Conservation (phyloP, 2,888 invertebrate genomes). For the Meta bourneti region DNA sequence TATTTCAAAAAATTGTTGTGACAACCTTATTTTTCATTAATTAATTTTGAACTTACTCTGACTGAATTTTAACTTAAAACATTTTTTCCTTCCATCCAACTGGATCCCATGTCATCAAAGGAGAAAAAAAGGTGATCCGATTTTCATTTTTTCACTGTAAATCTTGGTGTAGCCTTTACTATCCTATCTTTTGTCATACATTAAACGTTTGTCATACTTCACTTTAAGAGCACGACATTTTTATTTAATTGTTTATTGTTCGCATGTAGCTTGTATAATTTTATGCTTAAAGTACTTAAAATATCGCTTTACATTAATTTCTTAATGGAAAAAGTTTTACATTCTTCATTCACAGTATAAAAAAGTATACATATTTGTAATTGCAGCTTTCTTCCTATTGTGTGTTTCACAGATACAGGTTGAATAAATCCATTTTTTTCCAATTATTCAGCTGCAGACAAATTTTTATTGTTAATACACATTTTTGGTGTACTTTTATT, state of each 20-base stretch:
- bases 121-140: constrained; percentile 78
- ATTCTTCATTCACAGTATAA: neutral
- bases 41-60: constrained; percentile 49
- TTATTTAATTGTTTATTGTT: constrained; percentile 11
- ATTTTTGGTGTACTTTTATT: no score
- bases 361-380: neutral
- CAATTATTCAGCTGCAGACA: no score
- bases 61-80: constrained; percentile 69
- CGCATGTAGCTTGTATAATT: constrained; percentile 20
- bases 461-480: no score
- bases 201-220: constrained; percentile 19
- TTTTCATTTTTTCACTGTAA: constrained; percentile 63
- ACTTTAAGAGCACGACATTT: constrained; percentile 5
- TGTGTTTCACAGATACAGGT: no score
- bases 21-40: constrained; percentile 38
- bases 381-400: no score
- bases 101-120: constrained; percentile 77
- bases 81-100: constrained; percentile 77
- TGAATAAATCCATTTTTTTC: no score
- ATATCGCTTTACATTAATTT: neutral
- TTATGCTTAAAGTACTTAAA: neutral
- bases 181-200: constrained; percentile 54
- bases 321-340: neutral
- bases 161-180: constrained; percentile 74
- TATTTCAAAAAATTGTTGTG: constrained; percentile 13